A percentile compares a stretch with the other conserved stretches of the same genome.
Evolutionary conservation across 2,797 vertebrate species (phyloP).

Genomic region (Neomorphus geoffroyi): DNA sequence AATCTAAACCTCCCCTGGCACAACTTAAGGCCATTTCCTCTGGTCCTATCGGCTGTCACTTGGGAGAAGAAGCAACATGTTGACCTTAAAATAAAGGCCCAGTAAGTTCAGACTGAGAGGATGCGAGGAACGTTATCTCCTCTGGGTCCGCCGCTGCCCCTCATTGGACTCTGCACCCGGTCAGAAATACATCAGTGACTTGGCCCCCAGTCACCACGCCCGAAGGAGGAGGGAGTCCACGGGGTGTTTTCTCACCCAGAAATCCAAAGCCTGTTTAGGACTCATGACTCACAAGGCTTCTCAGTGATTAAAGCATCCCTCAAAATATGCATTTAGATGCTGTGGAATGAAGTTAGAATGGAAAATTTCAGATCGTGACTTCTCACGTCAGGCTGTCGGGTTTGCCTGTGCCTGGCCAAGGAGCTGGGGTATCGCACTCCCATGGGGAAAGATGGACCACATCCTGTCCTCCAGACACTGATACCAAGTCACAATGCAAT

Average conservation of each 20-base stretch:
- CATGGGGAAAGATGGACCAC: not conserved
- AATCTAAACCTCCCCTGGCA: no score
- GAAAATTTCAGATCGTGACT: not conserved
- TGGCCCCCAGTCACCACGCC: not conserved
- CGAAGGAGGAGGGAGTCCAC: no score
- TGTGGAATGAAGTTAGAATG: not conserved
- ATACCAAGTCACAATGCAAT: not conserved
- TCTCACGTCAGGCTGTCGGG: rapidly evolving
- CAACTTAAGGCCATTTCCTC: no score
- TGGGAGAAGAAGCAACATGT: not conserved
- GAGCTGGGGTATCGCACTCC: not conserved
- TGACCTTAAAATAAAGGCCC: not conserved
- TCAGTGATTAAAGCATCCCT: not conserved
- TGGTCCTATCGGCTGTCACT: no score
- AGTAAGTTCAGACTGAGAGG: not conserved
- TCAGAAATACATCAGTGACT: not conserved
- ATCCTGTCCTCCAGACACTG: not conserved
- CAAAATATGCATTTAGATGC: not conserved
- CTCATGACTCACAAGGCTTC: not conserved
- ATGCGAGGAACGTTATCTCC: no score
- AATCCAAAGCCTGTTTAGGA: not conserved
- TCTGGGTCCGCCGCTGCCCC: not conserved
- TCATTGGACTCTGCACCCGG: not conserved
- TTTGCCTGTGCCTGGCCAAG: not conserved
- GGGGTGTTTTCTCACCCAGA: not conserved